phyloP scores from a whole-genome alignment of 2,113 vertebrate genomes.

The Struthidea cinerea region DNA sequence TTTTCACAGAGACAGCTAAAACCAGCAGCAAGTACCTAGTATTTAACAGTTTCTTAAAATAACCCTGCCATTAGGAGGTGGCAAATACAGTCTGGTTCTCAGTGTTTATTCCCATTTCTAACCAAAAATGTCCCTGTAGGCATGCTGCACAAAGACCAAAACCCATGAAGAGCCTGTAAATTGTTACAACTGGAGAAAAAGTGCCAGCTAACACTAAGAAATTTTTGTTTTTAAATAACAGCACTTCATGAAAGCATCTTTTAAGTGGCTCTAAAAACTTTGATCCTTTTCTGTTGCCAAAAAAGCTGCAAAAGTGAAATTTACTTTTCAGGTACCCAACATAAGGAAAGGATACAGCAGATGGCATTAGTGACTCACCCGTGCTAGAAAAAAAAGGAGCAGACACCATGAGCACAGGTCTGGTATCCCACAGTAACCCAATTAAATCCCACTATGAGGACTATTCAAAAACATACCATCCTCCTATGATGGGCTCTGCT shows the following conservation, averaged over 20 bases:
- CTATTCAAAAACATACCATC: neutral
- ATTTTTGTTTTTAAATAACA: neutral
- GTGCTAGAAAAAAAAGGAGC: neutral
- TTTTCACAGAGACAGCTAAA: constrained; percentile 26
- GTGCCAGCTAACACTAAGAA: neutral
- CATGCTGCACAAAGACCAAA: neutral
- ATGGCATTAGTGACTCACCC: neutral
- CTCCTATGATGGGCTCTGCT: neutral
- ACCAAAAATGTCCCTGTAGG: neutral
- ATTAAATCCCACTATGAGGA: neutral
- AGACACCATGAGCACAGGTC: neutral
- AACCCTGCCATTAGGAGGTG: neutral
- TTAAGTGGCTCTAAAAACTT: neutral
- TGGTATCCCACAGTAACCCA: neutral
- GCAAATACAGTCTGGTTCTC: neutral
- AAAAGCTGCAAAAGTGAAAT: neutral
- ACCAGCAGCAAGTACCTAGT: neutral
- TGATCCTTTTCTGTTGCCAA: neutral
- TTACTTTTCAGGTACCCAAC: neutral
- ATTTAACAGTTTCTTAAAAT: constrained; percentile 11
- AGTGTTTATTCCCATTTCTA: neutral
- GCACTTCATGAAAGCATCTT: neutral
- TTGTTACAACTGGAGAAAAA: neutral
- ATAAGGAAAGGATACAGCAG: neutral
- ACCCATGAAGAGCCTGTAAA: neutral